These are phyloP conservation scores for Agonum fuliginosum DNA, from an alignment of 2,888 invertebrate genomes.

Conservation along the genomic window DNA sequence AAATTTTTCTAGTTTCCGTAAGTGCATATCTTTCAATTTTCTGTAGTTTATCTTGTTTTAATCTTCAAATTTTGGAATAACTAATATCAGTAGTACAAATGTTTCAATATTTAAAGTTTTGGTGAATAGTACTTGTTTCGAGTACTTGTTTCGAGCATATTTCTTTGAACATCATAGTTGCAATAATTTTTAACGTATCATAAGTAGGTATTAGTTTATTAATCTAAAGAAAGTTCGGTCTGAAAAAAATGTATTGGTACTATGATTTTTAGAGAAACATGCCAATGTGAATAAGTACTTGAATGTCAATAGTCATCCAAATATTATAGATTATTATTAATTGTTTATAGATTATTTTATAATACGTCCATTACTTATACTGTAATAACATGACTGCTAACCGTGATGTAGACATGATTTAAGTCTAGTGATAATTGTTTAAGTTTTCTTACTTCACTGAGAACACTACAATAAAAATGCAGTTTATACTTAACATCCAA, in stretches of 20 bases:
- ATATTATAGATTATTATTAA: conserved; percentile 9
- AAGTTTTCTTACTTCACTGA: conserved; percentile 48
- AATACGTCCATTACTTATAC: conserved; percentile 50
- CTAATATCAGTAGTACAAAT: conserved; percentile 19
- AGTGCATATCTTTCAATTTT: conserved; percentile 44
- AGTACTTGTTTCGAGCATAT: conserved; percentile 1
- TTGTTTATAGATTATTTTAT: conserved; percentile 27
- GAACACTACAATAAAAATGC: conserved; percentile 28
- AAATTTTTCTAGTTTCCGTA: conserved; percentile 29
- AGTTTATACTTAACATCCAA: conserved; percentile 51
- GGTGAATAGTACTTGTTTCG: not conserved
- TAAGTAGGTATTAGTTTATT: too few relatives aligned
- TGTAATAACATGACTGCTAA: conserved; percentile 53
- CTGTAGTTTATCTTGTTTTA: conserved; percentile 32
- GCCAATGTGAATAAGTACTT: conserved; percentile 16
- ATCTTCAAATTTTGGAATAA: conserved; percentile 1
- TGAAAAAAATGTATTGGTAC: not conserved
- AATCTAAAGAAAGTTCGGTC: too few relatives aligned
- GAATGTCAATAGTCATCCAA: conserved; percentile 35
- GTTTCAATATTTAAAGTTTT: conserved; percentile 7
- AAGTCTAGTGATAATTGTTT: conserved; percentile 54
- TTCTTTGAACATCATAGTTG: conserved; percentile 1
- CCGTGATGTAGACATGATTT: conserved; percentile 30
- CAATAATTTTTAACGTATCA: too few relatives aligned
- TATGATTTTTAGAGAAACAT: not conserved